These are phyloP conservation scores for Acanthiza pusilla DNA, from an alignment of 2,797 vertebrate genomes.

Conservation along the genomic window DNA sequence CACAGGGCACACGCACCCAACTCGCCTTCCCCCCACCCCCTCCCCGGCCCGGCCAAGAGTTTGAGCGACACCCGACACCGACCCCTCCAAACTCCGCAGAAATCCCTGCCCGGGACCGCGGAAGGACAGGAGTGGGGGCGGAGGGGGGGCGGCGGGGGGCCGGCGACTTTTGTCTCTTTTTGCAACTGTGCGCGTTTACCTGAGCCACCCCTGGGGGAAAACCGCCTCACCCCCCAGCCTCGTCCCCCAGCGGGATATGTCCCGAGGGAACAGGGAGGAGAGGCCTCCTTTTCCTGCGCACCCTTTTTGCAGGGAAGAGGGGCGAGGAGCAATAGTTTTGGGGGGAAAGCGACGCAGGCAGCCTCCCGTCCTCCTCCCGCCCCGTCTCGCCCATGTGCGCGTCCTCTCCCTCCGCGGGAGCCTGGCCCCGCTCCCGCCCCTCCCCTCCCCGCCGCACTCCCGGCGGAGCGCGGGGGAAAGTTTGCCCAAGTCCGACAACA, in stretches of 20 bases:
- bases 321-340: background rate
- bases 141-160: too few species aligned
- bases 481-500: conserved; percentile 52
- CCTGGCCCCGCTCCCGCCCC: background rate
- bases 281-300: background rate
- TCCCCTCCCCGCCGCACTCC: background rate
- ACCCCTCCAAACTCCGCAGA: background rate
- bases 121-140: background rate
- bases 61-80: conserved; percentile 47
- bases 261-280: background rate
- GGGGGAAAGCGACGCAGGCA: background rate
- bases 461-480: background rate
- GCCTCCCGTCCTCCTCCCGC: background rate
- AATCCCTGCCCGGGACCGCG: background rate
- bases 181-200: background rate
- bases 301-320: background rate
- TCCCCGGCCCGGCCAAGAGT: background rate
- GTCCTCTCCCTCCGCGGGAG: background rate
- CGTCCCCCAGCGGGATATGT: background rate
- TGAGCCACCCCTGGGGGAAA: background rate
- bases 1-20: background rate
- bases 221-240: background rate
- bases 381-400: background rate
- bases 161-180: conserved; percentile 19
- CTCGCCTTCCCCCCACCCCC: background rate